phyloP scores from a whole-genome alignment of 1,140 invertebrate species.

The Atopsyche davidsoni region DNA sequence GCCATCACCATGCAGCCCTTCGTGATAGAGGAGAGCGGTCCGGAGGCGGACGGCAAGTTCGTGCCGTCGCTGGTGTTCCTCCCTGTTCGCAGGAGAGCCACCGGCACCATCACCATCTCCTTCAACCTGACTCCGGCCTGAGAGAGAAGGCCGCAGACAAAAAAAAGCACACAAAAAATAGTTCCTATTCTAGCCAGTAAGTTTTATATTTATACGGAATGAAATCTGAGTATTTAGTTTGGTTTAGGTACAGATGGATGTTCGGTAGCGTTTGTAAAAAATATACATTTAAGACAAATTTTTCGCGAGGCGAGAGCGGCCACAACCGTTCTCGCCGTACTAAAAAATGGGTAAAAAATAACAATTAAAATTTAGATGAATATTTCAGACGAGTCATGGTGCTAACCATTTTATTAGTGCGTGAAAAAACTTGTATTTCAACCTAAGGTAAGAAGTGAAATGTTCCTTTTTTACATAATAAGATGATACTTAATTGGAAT shows the following conservation, averaged over 20 bases:
- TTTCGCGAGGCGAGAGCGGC: slow-evolving; percentile 23
- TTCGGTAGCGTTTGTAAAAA: slow-evolving; percentile 31
- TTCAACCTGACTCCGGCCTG: slow-evolving; percentile 88
- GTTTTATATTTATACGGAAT: slow-evolving; percentile 31
- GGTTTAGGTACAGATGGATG: slow-evolving; percentile 24
- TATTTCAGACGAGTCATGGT: slow-evolving; percentile 31
- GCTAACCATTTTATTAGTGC: slow-evolving; percentile 32
- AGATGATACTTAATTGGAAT: slow-evolving; percentile 28
- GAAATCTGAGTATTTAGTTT: slow-evolving; percentile 28
- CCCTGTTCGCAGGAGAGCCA: slow-evolving; percentile 79
- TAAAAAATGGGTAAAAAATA: slow-evolving; percentile 32
- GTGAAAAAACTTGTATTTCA: slow-evolving; percentile 29
- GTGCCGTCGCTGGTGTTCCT: slow-evolving; percentile 87
- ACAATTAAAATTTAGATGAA: slow-evolving; percentile 32
- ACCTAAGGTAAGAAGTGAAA: slow-evolving; percentile 28
- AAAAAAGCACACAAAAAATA: slow-evolving; percentile 32
- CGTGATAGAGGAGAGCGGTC: slow-evolving; percentile 59
- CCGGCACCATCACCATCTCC: slow-evolving; percentile 74
- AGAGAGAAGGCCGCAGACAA: slow-evolving; percentile 14
- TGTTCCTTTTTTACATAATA: slow-evolving; percentile 32
- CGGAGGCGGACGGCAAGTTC: slow-evolving; percentile 53
- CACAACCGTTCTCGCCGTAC: slow-evolving; percentile 19
- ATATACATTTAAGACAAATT: slow-evolving; percentile 26
- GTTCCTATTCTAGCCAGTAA: slow-evolving; percentile 30
- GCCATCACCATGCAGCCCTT: slow-evolving; percentile 79